Evolutionary conservation across 2,888 invertebrate species (phyloP).

Genomic region (Hirtodrosophila cameraria): DNA sequence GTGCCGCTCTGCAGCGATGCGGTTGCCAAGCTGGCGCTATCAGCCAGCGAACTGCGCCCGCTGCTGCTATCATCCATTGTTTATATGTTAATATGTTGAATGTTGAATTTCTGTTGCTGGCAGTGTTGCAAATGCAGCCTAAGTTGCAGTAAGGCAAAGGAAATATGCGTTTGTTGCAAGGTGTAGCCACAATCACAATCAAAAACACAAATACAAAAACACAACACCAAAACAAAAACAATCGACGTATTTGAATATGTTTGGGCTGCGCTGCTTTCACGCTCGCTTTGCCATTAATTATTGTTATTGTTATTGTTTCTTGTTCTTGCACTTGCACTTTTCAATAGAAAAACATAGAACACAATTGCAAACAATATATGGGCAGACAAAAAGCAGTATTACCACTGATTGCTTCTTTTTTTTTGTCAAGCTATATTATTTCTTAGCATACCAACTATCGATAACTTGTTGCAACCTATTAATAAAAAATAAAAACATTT

Average conservation of each 20-base stretch:
- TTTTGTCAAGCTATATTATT: constrained; percentile 37
- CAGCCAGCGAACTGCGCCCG: constrained; percentile 58
- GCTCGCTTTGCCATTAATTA: constrained; percentile 38
- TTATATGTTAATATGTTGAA: background rate
- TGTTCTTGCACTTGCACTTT: constrained; percentile 10
- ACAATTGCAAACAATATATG: constrained; percentile 30
- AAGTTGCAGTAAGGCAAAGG: too few species aligned
- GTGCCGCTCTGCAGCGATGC: constrained; percentile 52
- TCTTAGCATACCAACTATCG: constrained; percentile 25
- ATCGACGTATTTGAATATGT: background rate
- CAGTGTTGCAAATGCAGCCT: too few species aligned
- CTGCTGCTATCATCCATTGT: constrained; percentile 73
- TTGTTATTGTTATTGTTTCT: constrained; percentile 5
- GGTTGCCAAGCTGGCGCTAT: constrained; percentile 61
- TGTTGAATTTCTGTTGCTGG: too few species aligned
- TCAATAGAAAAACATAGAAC: constrained; percentile 12
- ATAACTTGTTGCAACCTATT: constrained; percentile 41
- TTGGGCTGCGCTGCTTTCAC: background rate
- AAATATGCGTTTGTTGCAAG: background rate
- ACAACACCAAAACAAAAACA: constrained; percentile 27
- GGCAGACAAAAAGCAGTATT: constrained; percentile 32
- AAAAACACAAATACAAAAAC: background rate
- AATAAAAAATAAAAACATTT: too few species aligned
- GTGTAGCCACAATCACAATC: background rate
- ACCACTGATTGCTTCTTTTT: constrained; percentile 51